These are phyloP conservation scores for Rhingia rostrata DNA, from an alignment of 2,888 invertebrate genomes.

Conservation along the genomic window DNA sequence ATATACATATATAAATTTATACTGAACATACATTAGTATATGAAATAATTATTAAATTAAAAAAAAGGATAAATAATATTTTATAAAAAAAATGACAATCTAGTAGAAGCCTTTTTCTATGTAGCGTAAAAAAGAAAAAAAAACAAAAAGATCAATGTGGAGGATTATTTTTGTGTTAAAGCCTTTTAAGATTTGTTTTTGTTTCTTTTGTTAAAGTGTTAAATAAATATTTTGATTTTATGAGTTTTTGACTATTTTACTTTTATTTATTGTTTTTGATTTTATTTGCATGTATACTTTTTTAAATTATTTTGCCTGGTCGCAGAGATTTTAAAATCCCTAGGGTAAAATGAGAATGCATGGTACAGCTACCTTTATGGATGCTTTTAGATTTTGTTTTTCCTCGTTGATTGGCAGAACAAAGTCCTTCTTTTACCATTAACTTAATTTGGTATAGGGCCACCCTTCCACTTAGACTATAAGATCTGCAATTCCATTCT, in stretches of 20 bases:
- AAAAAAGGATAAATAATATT: constrained; percentile 50
- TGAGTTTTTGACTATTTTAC: too few relatives aligned
- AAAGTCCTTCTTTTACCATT: too few relatives aligned
- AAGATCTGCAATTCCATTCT: too few relatives aligned
- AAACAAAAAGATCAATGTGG: constrained; percentile 3
- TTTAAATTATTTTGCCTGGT: neutral
- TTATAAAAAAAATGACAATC: constrained; percentile 72
- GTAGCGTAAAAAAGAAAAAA: constrained; percentile 48
- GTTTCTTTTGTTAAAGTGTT: neutral
- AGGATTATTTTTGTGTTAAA: constrained; percentile 8
- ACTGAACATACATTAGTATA: constrained; percentile 46
- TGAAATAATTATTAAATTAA: constrained; percentile 23
- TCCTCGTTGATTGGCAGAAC: too few relatives aligned
- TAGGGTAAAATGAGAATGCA: too few relatives aligned
- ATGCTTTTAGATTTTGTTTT: too few relatives aligned
- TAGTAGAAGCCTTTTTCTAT: constrained; percentile 71
- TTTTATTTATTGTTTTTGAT: neutral
- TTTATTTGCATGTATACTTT: neutral
- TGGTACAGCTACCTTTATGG: too few relatives aligned
- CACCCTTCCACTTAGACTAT: too few relatives aligned
- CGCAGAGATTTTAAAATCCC: too few relatives aligned
- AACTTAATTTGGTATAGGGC: too few relatives aligned
- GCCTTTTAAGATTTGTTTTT: constrained; percentile 1
- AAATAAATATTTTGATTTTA: constrained; percentile 38
- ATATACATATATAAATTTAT: constrained; percentile 60